Evolutionary conservation across 1,140 invertebrate genomes (phyloP).

Genomic region (Paralvinella palmiformis): DNA sequence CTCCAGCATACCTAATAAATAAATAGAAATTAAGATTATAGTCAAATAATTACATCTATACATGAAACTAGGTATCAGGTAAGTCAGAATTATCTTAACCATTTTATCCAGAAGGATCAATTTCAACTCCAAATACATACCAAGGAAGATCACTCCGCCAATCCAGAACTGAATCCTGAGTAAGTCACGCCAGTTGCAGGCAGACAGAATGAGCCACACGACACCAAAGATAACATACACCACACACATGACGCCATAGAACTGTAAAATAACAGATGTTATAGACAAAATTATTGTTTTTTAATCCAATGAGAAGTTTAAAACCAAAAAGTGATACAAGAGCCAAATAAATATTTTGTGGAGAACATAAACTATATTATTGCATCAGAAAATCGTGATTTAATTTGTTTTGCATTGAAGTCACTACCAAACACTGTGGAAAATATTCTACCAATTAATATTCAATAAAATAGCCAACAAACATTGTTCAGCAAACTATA

Average conservation of each 20-base stretch:
- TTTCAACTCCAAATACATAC: constrained; percentile 38
- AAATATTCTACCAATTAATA: constrained; percentile 1
- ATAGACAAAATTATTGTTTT: not conserved
- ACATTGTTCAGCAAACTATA: not conserved
- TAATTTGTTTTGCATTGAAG: not conserved
- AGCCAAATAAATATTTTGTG: not conserved
- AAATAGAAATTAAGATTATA: not conserved
- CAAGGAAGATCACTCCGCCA: constrained; percentile 77
- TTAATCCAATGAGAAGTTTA: constrained; percentile 17
- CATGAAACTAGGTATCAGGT: not conserved
- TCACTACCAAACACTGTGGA: not conserved
- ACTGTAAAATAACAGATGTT: constrained; percentile 56
- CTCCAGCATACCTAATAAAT: constrained; percentile 49
- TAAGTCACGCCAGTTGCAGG: constrained; percentile 80
- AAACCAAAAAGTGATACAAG: not conserved
- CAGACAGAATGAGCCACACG: constrained; percentile 76
- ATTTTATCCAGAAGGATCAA: not conserved
- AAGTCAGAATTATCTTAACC: not conserved
- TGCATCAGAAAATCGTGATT: not conserved
- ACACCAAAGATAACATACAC: constrained; percentile 78
- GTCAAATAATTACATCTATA: not conserved
- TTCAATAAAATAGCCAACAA: not conserved
- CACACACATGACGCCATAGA: constrained; percentile 85
- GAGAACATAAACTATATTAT: not conserved
- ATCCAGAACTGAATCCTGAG: constrained; percentile 95